Conservation (phyloP, 2,888 invertebrate genomes). For the Lapara coniferarum region DNA sequence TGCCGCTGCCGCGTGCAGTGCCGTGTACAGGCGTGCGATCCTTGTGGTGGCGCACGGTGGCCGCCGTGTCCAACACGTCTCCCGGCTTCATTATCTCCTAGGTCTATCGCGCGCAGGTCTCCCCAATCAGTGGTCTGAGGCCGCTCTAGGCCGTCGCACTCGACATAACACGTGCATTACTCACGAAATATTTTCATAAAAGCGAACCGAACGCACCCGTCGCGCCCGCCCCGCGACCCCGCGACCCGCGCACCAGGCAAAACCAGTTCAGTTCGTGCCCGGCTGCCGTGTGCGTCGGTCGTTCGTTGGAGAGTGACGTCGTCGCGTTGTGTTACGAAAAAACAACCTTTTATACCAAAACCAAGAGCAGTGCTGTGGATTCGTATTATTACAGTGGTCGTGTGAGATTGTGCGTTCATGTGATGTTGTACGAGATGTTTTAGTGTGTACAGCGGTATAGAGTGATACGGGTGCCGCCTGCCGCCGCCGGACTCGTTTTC, state of each 20-base stretch:
- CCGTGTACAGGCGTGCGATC: constrained; percentile 29
- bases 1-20: constrained; percentile 41
- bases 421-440: constrained; percentile 75
- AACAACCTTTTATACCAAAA: constrained; percentile 72
- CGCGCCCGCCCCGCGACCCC: constrained; percentile 58
- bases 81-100: constrained; percentile 59
- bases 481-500: constrained; percentile 78
- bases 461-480: constrained; percentile 74
- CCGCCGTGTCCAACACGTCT: constrained; percentile 46
- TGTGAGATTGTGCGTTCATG: constrained; percentile 78
- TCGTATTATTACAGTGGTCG: constrained; percentile 66
- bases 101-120: constrained; percentile 59
- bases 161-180: constrained; percentile 83
- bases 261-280: constrained; percentile 82
- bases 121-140: constrained; percentile 77
- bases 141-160: constrained; percentile 81
- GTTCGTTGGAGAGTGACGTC: constrained; percentile 49
- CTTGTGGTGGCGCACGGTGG: constrained; percentile 31
- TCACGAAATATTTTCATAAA: constrained; percentile 84
- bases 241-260: constrained; percentile 60
- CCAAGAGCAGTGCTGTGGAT: constrained; percentile 79
- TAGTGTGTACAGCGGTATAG: constrained; percentile 78
- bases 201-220: constrained; percentile 79
- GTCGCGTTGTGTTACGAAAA: constrained; percentile 77
- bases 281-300: constrained; percentile 79